A percentile compares a stretch with the other conserved stretches of the same genome.
phyloP scores from a whole-genome alignment of 2,888 invertebrate species.

The Drosophila neonasuta region DNA sequence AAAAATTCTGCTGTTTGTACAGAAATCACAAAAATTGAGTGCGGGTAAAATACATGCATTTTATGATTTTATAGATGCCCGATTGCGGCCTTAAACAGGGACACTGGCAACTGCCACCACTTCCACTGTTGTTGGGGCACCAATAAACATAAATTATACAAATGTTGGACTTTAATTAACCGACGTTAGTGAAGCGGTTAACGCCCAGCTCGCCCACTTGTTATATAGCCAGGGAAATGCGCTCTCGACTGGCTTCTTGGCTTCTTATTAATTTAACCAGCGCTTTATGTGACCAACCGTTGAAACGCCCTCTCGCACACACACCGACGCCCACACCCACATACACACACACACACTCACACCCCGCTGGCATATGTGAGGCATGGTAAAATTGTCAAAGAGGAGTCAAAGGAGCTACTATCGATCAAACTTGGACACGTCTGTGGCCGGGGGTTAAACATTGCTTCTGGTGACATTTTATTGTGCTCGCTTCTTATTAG shows the following conservation, averaged over 20 bases:
- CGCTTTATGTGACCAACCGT: slow-evolving; percentile 56
- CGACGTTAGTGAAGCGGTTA: slow-evolving; percentile 42
- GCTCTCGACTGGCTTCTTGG: slow-evolving; percentile 44
- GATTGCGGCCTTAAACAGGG: slow-evolving; percentile 23
- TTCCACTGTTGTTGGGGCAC: slow-evolving; percentile 6
- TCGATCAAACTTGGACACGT: slow-evolving; percentile 66
- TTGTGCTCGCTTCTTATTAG: slow-evolving; percentile 51
- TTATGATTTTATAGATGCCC: slow-evolving; percentile 48
- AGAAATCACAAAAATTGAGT: slow-evolving; percentile 3
- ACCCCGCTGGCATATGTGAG: slow-evolving; percentile 23
- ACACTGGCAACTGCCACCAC: not conserved
- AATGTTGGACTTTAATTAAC: slow-evolving; percentile 69
- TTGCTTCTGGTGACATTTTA: slow-evolving; percentile 64
- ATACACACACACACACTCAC: slow-evolving; percentile 16
- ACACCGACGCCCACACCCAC: slow-evolving; percentile 15
- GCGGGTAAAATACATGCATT: slow-evolving; percentile 31
- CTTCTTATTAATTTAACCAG: slow-evolving; percentile 68
- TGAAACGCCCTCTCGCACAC: slow-evolving; percentile 38
- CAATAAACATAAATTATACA: slow-evolving; percentile 73
- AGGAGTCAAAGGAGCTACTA: slow-evolving; percentile 49
- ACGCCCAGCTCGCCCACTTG: slow-evolving; percentile 34
- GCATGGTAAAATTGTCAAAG: not conserved
- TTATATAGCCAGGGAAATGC: slow-evolving; percentile 37
- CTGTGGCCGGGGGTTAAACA: slow-evolving; percentile 31
- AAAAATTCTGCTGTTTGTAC: slow-evolving; percentile 18